phyloP scores from a whole-genome alignment of 64 coral and sea anemone genomes.

The Acropora yongei region DNA sequence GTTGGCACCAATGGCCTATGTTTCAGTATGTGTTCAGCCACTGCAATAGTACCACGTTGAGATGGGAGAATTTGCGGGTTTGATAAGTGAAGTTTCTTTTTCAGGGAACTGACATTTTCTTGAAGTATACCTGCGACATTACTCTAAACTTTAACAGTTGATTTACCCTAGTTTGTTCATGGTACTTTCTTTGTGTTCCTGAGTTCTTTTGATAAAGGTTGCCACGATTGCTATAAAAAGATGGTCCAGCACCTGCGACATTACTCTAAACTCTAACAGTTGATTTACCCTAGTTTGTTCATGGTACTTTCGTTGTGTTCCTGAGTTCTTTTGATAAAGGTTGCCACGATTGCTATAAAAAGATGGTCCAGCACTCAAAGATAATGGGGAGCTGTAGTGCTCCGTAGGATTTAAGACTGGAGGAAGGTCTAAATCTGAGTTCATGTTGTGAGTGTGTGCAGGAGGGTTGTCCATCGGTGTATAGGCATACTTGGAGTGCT shows the following conservation, averaged over 20 bases:
- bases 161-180: background rate
- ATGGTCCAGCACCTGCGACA: background rate
- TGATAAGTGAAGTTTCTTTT: constrained; percentile 5
- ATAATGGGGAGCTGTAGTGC: background rate
- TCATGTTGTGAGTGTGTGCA: background rate
- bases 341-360: constrained; percentile 10
- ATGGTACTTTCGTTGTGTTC: background rate
- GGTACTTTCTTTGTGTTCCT: constrained; percentile 3
- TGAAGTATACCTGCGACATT: constrained; percentile 22
- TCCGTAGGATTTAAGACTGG: background rate
- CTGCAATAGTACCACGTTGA: background rate
- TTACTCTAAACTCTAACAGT: constrained; percentile 6
- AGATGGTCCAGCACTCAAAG: constrained; percentile 9
- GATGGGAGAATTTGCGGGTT: background rate
- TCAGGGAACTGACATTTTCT: constrained; percentile 19
- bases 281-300: background rate
- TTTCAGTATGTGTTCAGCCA: constrained; percentile 28
- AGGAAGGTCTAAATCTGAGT: constrained; percentile 1
- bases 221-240: constrained; percentile 11
- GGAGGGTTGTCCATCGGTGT: background rate
- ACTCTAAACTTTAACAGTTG: constrained; percentile 11
- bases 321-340: constrained; percentile 21
- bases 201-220: constrained; percentile 19
- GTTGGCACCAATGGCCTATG: constrained; percentile 50
- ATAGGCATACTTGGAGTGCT: background rate